A percentile compares a stretch with the other conserved stretches of the same genome.
phyloP scores from a whole-genome alignment of 2,113 vertebrate species.

The Orycteropus afer region DNA sequence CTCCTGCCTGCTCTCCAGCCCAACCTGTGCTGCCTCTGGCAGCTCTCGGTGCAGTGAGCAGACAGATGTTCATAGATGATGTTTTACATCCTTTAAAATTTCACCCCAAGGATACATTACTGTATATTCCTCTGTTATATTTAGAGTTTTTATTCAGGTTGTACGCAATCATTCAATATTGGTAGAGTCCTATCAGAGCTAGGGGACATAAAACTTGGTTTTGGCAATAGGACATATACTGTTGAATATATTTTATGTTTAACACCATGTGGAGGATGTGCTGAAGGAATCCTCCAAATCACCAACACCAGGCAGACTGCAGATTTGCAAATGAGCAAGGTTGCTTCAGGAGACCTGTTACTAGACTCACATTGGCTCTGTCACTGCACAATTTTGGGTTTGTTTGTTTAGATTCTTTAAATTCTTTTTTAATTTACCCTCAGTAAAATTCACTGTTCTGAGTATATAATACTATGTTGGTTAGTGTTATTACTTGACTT shows the following conservation, averaged over 20 bases:
- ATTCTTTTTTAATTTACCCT: background rate
- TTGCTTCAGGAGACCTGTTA: background rate
- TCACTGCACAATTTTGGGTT: background rate
- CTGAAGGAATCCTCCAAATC: background rate
- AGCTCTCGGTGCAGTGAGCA: background rate
- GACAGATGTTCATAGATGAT: background rate
- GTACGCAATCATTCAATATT: background rate
- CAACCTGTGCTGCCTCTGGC: background rate
- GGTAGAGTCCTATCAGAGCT: background rate
- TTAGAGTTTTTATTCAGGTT: slow-evolving; percentile 1
- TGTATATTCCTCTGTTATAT: background rate
- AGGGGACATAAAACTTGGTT: background rate
- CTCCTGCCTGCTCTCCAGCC: background rate
- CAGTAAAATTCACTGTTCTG: background rate
- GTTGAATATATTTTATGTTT: slow-evolving; percentile 1
- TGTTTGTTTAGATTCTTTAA: background rate
- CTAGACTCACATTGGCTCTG: background rate
- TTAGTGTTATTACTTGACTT: background rate
- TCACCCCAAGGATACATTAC: background rate
- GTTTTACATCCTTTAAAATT: slow-evolving; percentile 37
- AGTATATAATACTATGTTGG: background rate
- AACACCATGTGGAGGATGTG: background rate
- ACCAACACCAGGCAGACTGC: background rate
- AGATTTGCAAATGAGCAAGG: background rate
- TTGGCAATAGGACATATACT: background rate